These are phyloP conservation scores for Dasyurus viverrinus DNA, from an alignment of 2,113 vertebrate species.

Conservation along the genomic window DNA sequence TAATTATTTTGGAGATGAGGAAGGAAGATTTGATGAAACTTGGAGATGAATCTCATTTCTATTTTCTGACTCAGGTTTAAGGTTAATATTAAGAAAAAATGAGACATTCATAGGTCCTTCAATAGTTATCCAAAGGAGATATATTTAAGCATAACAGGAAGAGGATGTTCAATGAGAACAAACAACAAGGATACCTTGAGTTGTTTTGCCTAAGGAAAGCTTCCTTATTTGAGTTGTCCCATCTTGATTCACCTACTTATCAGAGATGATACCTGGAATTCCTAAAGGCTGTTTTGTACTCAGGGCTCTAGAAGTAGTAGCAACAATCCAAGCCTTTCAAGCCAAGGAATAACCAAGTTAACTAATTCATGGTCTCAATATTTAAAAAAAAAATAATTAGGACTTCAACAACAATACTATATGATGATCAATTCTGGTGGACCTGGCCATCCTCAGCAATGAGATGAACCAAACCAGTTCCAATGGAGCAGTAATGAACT, in stretches of 20 bases:
- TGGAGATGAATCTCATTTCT: not conserved
- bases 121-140: not conserved
- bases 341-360: too few species aligned
- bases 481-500: too few species aligned
- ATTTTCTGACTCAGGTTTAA: not conserved
- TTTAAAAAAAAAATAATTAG: not conserved
- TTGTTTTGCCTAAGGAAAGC: not conserved
- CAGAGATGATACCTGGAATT: not conserved
- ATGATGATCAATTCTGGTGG: too few species aligned
- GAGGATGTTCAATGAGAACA: not conserved
- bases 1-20: not conserved
- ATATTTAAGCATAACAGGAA: not conserved
- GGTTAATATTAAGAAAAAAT: not conserved
- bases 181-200: not conserved
- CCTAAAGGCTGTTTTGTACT: not conserved
- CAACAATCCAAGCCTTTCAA: not conserved
- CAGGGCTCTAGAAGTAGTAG: not conserved
- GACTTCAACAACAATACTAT: too few species aligned
- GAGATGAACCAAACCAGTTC: too few species aligned
- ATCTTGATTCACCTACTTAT: not conserved
- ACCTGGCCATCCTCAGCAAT: too few species aligned
- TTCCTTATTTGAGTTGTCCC: not conserved
- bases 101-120: not conserved
- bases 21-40: not conserved
- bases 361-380: not conserved